phyloP scores from a whole-genome alignment of 2,888 invertebrate species.

The Epinotia ramella region DNA sequence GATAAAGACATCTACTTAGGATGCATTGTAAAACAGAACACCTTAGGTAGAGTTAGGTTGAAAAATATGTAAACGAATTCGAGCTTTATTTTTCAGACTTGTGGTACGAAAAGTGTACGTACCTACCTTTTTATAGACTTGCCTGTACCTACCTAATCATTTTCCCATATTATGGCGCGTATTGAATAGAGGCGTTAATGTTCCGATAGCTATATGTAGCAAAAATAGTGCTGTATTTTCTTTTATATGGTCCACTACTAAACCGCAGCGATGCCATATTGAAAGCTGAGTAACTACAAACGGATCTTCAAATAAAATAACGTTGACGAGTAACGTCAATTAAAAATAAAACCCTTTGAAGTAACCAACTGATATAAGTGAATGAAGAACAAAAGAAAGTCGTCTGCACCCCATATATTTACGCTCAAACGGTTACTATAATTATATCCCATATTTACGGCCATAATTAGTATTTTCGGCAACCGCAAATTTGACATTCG shows the following conservation, averaged over 20 bases:
- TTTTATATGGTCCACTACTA: not conserved
- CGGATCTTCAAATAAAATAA: not conserved
- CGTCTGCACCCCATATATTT: conserved; percentile 20
- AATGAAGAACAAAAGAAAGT: conserved; percentile 41
- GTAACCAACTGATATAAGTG: conserved; percentile 3
- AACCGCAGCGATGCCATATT: not conserved
- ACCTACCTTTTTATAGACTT: too few species aligned
- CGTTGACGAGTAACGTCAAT: not conserved
- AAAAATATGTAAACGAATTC: too few species aligned
- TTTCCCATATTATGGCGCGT: too few species aligned
- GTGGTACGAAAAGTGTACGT: too few species aligned
- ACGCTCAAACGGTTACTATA: conserved; percentile 25
- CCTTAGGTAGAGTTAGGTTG: too few species aligned
- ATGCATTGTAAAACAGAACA: too few species aligned
- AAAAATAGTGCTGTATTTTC: not conserved
- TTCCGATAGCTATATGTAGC: not conserved
- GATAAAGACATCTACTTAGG: not conserved
- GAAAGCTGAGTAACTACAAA: not conserved
- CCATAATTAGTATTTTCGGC: conserved; percentile 45
- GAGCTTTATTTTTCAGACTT: too few species aligned
- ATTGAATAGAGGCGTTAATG: not conserved
- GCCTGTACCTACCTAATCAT: too few species aligned
- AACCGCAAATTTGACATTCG: conserved; percentile 48
- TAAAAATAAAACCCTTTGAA: conserved; percentile 15
- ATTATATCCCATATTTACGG: conserved; percentile 29